Conservation (phyloP, 2,113 vertebrate species). For the Varanus salvator region DNA sequence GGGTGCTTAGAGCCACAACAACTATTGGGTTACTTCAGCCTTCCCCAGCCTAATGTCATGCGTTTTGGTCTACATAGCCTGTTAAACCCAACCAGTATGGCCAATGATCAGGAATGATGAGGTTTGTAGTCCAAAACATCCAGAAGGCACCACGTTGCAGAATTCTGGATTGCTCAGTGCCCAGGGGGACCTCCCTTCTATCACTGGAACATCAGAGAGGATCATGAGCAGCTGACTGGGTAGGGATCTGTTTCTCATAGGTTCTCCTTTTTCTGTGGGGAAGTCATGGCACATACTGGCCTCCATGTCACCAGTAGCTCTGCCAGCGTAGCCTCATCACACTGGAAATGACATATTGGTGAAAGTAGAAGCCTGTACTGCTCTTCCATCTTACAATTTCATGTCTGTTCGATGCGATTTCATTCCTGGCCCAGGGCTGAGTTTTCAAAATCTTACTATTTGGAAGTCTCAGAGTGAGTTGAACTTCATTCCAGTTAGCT, state of each 20-base stretch:
- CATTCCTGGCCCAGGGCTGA: not conserved
- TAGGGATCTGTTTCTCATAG: not conserved
- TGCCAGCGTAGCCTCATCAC: not conserved
- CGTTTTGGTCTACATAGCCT: too few species aligned
- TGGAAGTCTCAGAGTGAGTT: not conserved
- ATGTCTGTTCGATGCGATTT: not conserved
- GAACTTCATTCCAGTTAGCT: constrained; percentile 19
- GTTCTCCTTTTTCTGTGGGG: not conserved
- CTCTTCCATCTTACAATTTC: not conserved
- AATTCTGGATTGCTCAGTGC: not conserved
- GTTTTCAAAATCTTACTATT: not conserved
- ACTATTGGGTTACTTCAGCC: not conserved
- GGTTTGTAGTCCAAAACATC: too few species aligned
- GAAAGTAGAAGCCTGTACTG: not conserved
- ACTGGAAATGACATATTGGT: not conserved
- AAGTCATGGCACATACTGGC: not conserved
- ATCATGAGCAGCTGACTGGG: not conserved
- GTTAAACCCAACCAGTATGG: too few species aligned
- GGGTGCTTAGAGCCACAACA: not conserved
- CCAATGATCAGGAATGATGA: too few species aligned
- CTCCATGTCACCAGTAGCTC: not conserved
- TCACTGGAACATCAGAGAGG: not conserved
- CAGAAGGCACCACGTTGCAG: too few species aligned
- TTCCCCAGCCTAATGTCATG: too few species aligned
- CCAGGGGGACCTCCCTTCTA: not conserved